These are phyloP conservation scores for Pagrus major DNA, from an alignment of 2,113 vertebrate genomes.

Conservation along the genomic window DNA sequence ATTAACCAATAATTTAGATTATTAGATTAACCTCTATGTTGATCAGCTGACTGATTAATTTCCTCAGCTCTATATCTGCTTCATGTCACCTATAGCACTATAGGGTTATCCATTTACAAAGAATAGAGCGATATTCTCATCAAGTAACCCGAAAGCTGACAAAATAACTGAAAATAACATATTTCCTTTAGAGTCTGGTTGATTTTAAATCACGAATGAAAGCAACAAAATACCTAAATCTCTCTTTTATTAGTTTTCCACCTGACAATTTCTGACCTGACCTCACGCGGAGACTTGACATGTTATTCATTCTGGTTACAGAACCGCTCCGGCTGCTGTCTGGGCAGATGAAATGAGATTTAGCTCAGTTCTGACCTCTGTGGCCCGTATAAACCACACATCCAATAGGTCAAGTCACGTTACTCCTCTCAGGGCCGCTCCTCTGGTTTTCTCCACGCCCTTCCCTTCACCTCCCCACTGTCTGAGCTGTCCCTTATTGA, in stretches of 20 bases:
- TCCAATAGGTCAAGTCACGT: slow-evolving; percentile 28
- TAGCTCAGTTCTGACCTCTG: slow-evolving; percentile 60
- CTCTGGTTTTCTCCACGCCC: slow-evolving; percentile 35
- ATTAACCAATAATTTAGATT: too few species aligned
- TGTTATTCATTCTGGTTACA: background rate
- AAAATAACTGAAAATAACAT: background rate
- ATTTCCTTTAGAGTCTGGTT: background rate
- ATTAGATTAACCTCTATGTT: too few species aligned
- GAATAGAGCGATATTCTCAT: background rate
- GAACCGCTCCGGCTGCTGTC: background rate
- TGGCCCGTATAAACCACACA: slow-evolving; percentile 18
- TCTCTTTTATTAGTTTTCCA: background rate
- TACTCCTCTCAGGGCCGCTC: slow-evolving; percentile 50
- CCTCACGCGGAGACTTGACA: background rate
- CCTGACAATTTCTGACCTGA: background rate
- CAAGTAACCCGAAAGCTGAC: background rate
- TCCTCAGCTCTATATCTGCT: background rate
- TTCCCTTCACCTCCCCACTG: slow-evolving; percentile 43
- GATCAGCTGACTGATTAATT: background rate
- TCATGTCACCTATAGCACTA: background rate
- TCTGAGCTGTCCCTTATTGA: slow-evolving; percentile 61
- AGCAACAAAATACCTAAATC: background rate
- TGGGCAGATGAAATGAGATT: slow-evolving; percentile 22
- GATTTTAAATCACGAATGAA: background rate
- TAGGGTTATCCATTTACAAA: background rate